These are phyloP conservation scores for Diabrotica balteata DNA, from an alignment of 2,888 invertebrate species.

Conservation along the genomic window DNA sequence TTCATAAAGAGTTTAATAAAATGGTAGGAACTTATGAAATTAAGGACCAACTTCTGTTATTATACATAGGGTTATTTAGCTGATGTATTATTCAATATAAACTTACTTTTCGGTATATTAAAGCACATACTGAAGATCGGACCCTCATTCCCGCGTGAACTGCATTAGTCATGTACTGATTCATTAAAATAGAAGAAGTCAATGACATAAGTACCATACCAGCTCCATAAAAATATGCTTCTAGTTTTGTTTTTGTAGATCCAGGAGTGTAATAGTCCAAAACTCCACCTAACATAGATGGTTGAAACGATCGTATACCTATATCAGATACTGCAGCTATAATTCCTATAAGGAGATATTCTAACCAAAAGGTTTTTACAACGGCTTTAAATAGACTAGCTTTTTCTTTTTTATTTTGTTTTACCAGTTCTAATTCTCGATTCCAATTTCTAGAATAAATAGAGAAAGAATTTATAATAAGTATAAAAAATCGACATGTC, in stretches of 20 bases:
- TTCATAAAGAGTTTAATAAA: no score
- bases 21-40: no score
- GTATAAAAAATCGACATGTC: no score
- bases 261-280: conserved; percentile 51
- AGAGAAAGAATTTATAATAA: no score
- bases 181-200: conserved; percentile 17
- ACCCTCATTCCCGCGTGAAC: conserved; percentile 30
- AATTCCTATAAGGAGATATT: conserved; percentile 24
- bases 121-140: conserved; percentile 27
- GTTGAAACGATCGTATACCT: conserved; percentile 68
- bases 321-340: conserved; percentile 48
- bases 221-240: conserved; percentile 25
- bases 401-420: conserved; percentile 13
- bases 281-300: conserved; percentile 69
- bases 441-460: conserved; percentile 24
- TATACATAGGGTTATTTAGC: no score
- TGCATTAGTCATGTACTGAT: conserved; percentile 26
- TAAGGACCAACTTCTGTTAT: no score
- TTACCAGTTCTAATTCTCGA: conserved; percentile 11
- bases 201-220: conserved; percentile 17
- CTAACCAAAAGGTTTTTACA: conserved; percentile 28
- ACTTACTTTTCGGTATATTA: conserved; percentile 32
- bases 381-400: conserved; percentile 27
- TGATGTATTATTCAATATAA: background rate
- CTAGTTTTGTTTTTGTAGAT: conserved; percentile 18